A percentile compares a stretch with the other conserved stretches of the same genome.
Conservation (phyloP, 2,113 vertebrate species). For the Pleuronectes platessa region DNA sequence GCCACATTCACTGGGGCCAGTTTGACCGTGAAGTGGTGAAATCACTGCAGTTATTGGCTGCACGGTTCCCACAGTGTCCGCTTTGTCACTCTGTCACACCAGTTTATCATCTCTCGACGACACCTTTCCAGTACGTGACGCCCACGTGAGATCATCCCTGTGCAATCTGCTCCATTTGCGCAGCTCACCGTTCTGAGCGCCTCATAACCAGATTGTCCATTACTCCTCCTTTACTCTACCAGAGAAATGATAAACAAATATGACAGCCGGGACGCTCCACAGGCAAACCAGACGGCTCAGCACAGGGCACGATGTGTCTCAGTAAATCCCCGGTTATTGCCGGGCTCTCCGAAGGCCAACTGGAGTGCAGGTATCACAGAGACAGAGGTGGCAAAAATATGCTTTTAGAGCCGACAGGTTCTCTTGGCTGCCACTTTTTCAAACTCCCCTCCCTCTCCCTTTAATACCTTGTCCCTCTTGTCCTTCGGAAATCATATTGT, state of each 20-base stretch:
- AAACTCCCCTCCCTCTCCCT: background rate
- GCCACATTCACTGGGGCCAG: background rate
- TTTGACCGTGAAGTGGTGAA: conserved; percentile 8
- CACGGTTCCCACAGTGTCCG: background rate
- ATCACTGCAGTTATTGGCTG: conserved; percentile 16
- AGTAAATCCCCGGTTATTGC: conserved; percentile 57
- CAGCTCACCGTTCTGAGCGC: conserved; percentile 25
- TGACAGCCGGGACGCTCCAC: conserved; percentile 65
- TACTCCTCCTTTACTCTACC: conserved; percentile 54
- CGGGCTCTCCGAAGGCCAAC: background rate
- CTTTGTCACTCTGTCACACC: background rate
- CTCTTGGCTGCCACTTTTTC: background rate
- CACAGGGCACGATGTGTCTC: conserved; percentile 28
- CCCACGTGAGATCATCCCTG: background rate
- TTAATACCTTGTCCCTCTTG: conserved; percentile 52
- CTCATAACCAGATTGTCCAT: conserved; percentile 48
- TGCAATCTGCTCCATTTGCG: conserved; percentile 20
- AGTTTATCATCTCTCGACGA: conserved; percentile 22
- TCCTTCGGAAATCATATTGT: conserved; percentile 77
- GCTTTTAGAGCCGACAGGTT: background rate
- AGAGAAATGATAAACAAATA: conserved; percentile 67
- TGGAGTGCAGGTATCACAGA: conserved; percentile 15
- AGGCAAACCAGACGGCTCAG: conserved; percentile 49
- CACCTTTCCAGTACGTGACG: conserved; percentile 2
- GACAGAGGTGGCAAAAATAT: background rate